A percentile compares a stretch with the other conserved stretches of the same genome.
Evolutionary conservation across 2,888 invertebrate genomes (phyloP).

Genomic region (Pollenia griseotomentosa): DNA sequence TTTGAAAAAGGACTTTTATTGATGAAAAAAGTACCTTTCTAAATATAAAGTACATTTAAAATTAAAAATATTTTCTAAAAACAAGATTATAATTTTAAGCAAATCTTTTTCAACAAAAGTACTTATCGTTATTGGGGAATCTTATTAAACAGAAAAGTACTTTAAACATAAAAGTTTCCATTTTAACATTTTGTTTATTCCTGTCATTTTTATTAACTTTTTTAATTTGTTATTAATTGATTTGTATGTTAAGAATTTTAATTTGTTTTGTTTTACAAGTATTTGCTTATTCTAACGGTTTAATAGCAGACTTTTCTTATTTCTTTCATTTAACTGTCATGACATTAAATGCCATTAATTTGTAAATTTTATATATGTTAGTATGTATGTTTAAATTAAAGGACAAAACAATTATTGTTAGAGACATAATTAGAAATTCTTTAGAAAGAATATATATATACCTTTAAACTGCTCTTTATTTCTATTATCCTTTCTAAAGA

Average conservation of each 20-base stretch:
- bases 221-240: neutral
- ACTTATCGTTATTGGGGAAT: too few species aligned
- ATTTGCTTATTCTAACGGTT: slow-evolving; percentile 12
- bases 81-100: too few species aligned
- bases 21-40: too few species aligned
- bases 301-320: slow-evolving; percentile 40
- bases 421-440: slow-evolving; percentile 10
- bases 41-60: too few species aligned
- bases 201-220: neutral
- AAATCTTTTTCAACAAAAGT: too few species aligned
- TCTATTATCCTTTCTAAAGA: too few species aligned
- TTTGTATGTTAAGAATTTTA: slow-evolving; percentile 24
- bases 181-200: neutral
- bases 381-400: neutral
- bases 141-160: too few species aligned
- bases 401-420: slow-evolving; percentile 21
- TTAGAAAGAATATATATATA: too few species aligned
- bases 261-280: slow-evolving; percentile 20
- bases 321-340: slow-evolving; percentile 34
- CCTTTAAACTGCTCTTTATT: too few species aligned
- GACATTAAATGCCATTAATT: slow-evolving; percentile 60
- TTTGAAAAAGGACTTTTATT: too few species aligned
- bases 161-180: too few species aligned
- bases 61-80: too few species aligned
- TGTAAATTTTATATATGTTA: slow-evolving; percentile 14